These are phyloP conservation scores for Chydorus sphaericus DNA, from an alignment of 2,888 invertebrate species.

Conservation along the genomic window DNA sequence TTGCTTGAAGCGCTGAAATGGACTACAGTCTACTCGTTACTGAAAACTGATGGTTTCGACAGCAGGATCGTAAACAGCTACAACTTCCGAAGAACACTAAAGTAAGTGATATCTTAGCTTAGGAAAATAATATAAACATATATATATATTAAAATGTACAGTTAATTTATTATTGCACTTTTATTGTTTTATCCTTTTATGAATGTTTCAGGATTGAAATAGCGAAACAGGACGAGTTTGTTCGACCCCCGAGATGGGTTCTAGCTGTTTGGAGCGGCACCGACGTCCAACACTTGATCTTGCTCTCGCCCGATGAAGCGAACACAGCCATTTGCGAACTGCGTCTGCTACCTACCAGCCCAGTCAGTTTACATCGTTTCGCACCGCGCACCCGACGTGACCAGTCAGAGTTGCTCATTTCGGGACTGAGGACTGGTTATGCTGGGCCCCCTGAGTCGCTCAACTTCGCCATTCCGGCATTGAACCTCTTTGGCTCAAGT, in stretches of 20 bases:
- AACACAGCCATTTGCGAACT: neutral
- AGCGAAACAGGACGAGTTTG: slow-evolving; percentile 11
- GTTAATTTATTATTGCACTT: too few species aligned
- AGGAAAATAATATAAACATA: too few species aligned
- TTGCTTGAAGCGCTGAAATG: slow-evolving; percentile 10
- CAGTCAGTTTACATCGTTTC: neutral
- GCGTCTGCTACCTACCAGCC: neutral
- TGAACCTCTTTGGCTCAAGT: neutral
- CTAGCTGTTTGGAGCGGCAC: slow-evolving; percentile 2
- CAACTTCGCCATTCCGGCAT: neutral
- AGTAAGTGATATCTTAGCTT: too few species aligned
- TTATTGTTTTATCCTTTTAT: too few species aligned
- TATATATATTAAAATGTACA: too few species aligned
- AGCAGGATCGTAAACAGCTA: slow-evolving; percentile 12
- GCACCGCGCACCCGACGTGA: neutral
- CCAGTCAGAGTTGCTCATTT: neutral
- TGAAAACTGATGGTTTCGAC: slow-evolving; percentile 5
- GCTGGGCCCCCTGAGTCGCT: neutral
- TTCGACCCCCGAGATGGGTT: slow-evolving; percentile 16
- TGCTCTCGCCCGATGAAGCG: neutral
- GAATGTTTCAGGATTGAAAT: neutral
- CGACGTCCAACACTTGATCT: neutral
- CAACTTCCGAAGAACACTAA: slow-evolving; percentile 14
- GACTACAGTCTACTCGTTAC: slow-evolving; percentile 11
- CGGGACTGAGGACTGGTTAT: neutral